Evolutionary conservation across 2,888 invertebrate species (phyloP).

Genomic region (Dorcus parallelipipedus): DNA sequence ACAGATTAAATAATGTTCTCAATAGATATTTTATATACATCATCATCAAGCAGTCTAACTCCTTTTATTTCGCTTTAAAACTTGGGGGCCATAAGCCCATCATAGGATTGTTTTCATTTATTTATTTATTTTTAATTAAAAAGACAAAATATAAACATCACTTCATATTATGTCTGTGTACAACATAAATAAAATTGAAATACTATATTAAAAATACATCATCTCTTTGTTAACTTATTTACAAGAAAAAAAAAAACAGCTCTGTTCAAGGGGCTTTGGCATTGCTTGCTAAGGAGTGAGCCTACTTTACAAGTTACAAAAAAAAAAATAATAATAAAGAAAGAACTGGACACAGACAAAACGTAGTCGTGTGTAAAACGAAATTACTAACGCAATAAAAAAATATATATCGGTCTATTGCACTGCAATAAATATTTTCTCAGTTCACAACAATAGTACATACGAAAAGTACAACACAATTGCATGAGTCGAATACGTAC

Average conservation of each 20-base stretch:
- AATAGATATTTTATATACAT: constrained; percentile 21
- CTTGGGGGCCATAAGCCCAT: neutral
- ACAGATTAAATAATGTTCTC: constrained; percentile 11
- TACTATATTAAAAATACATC: neutral
- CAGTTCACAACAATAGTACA: constrained; percentile 16
- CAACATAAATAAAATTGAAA: neutral
- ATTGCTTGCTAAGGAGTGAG: constrained; percentile 40
- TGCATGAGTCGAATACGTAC: neutral
- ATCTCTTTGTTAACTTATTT: neutral
- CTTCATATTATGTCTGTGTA: neutral
- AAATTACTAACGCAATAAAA: constrained; percentile 10
- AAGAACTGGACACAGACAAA: constrained; percentile 37
- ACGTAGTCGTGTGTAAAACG: constrained; percentile 18
- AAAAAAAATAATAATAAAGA: constrained; percentile 9
- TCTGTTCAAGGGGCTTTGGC: neutral
- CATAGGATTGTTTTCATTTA: constrained; percentile 1
- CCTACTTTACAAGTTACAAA: constrained; percentile 35
- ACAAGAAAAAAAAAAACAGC: neutral
- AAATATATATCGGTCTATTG: constrained; percentile 28
- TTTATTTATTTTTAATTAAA: constrained; percentile 6
- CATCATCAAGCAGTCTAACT: constrained; percentile 33
- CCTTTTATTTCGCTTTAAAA: constrained; percentile 24
- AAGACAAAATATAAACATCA: neutral
- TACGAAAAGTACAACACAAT: constrained; percentile 5
- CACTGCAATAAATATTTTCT: constrained; percentile 23